Evolutionary conservation across 2,113 vertebrate genomes (phyloP), one percentile per base, ranked within the genome.

Genomic region (Planiliza haematocheilus): DNA sequence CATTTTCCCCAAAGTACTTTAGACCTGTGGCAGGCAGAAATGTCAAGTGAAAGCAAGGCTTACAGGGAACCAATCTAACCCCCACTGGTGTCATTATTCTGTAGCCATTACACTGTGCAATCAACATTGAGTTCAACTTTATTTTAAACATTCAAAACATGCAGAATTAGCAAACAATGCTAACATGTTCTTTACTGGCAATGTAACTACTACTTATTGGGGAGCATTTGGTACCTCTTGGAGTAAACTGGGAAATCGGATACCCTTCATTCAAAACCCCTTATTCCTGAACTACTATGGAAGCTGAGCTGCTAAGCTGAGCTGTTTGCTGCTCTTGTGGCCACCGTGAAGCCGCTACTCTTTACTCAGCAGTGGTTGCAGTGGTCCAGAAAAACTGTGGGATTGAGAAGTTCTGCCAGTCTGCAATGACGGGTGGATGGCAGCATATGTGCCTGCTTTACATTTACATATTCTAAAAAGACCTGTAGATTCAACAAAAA

Each of bases 361-460:
- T 87, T 84, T 73, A 64, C 83, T 75, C 83, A 75, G 83, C 82
- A 84, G 74, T 9, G 42, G 48, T 64, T 39, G 52, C 4, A 48
- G 66, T 10, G 17, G 57, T 81, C 24, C 53, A 4, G 49, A 67
- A 61, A 61, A 50, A 56, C 43, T 16, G 62, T 67, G 65, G 66
- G 63, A 68, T 46, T 1, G 4, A 13, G 24, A 51, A 24, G 61
- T 34, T 55, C 58, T 55, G 16, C 52, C 39, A 11, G 48, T 55
- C 55, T 60, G 49, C 36, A 7, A 67, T 16, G 2, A 12, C 11
- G 12, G 41, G 12, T 42, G 12, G 13, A 17, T 42, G 2, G 12
- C 9, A n/a, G 39, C 46, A 66, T 71, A 60, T 67, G 39, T 10
- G 8, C 50, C 16, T 46, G 37, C 46, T 72, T 64, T 53, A 71